Base-by-base conservation (phyloP, 2,888 invertebrate species). In the Leucophenga montana region DNA sequence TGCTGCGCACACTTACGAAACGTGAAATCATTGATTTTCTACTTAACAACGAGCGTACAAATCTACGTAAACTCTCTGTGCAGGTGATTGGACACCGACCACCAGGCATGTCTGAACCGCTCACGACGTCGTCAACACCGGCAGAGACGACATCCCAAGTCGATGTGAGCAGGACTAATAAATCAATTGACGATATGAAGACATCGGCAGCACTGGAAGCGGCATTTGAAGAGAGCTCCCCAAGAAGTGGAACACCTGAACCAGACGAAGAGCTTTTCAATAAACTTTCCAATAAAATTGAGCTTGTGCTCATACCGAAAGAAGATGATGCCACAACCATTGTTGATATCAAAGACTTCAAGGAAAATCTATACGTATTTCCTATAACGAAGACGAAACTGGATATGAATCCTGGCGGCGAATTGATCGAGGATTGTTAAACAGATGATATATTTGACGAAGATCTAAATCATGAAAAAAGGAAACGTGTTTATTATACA, bases 1-100 rank as follows among this genome's bases (percentile, higher is more conserved):
- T 85, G 14, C 68, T 89, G 46, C 82, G 80, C 27, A 77, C 71
- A 1, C 70, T 89, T 8, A 77, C 73, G 3, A 87, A 88, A 64
- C 71, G 78, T 9, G 85, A 88, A 59, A 79, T 89, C 2, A 73
- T 88, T 27, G 78, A 84, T 14, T 89, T 88, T 68, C 81, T 87
- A 16, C 46, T 82, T 16, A 80, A 83, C n/a, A 85, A 85, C 18
- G 86, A 87, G 53, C 77, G 82, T 18, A 79, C 78, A n/a, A 86
- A 87, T 72, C 70, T 87, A 62, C 78, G 86, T 14, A 89, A 89
- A 74, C 73, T 89, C 0, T 89, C 88, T 1, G 75, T 89, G 4
- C 89, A 89, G 76, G 84, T 89, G 3, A 86, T 87, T 67, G 86
- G 83, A 0, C 78, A 85, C 71, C 66, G 73, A 0, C 69, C 78